Base-by-base conservation (phyloP, 2,888 invertebrate species). In the Lumbricus terrestris region DNA sequence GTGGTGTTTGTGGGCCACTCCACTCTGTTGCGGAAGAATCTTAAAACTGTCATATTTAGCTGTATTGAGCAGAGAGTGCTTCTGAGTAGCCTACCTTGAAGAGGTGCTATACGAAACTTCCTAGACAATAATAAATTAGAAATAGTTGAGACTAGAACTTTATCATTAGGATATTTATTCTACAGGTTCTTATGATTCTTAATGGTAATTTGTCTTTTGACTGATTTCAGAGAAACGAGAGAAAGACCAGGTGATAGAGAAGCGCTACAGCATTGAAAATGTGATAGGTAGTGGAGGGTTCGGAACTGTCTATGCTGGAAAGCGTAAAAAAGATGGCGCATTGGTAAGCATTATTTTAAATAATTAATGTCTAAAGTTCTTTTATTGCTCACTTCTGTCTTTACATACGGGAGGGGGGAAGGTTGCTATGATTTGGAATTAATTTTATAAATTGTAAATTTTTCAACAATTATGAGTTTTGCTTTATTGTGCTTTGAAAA, bases 241-340 rank as follows among this genome's bases (percentile, higher is more conserved):
- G 54, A 89, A 90, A 42, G 90, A 91, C 82, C 91, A 91, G 89
- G 88, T 38, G 35, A 90, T 91, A 93, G 93, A 94, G 40, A 93
- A 93, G 91, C 91, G 92, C 33, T 95, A 94, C 92, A 91, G 91
- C 38, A 93, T 94, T 33, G 93, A 93, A 11, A 92, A 92, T 69
- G 93, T 93, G 37, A 91, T 96, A 23, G 96, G 96, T 88, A 95
- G 95, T 93, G 96, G 96, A 82, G 96, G 96, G 18, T 96, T 96
- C 93, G 96, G 96, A 35, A 95, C 95, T 40, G 96, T 96, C 88
- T 96, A 96, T 93, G 94, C 95, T 90, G 96, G 96, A 89, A 93
- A 94, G 82, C 93, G 96, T 90, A 93, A 94, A 90, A 94, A 95
- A 92, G 96, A 96, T 93, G 95, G 95, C 85, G 93, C 95, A 90